Evolutionary conservation across 2,888 invertebrate genomes (phyloP).

Genomic region (Spisula solida): DNA sequence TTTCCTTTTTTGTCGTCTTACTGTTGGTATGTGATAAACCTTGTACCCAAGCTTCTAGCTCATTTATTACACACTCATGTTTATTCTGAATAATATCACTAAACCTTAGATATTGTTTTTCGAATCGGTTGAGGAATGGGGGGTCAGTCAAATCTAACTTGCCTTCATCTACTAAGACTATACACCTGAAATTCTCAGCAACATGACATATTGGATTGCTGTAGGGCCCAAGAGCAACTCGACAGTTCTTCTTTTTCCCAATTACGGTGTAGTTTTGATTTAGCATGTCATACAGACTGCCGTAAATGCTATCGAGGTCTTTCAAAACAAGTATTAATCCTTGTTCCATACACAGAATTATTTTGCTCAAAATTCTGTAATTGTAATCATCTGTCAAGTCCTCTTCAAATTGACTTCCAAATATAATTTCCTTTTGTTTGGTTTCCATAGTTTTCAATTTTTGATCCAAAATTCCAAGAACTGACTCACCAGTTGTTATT

Average conservation of each 20-base stretch:
- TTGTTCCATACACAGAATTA: conserved; percentile 80
- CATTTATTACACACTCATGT: conserved; percentile 37
- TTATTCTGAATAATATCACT: conserved; percentile 64
- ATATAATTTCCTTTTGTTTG: conserved; percentile 70
- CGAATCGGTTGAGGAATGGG: conserved; percentile 82
- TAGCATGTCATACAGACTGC: conserved; percentile 79
- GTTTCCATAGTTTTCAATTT: conserved; percentile 60
- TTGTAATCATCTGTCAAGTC: conserved; percentile 79
- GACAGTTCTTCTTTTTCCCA: conserved; percentile 75
- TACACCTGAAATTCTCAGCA: conserved; percentile 76
- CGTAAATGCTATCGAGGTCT: conserved; percentile 78
- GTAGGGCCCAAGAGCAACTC: conserved; percentile 77
- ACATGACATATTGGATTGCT: conserved; percentile 80
- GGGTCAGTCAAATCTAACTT: conserved; percentile 74
- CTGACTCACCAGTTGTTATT: conserved; percentile 74
- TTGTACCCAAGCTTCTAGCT: conserved; percentile 54
- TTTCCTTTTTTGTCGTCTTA: conserved; percentile 45
- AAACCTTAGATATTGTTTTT: conserved; percentile 80
- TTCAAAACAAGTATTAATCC: conserved; percentile 75
- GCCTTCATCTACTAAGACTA: conserved; percentile 76
- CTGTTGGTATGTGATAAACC: conserved; percentile 36
- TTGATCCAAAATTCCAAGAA: conserved; percentile 70
- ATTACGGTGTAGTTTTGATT: conserved; percentile 79
- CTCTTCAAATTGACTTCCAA: conserved; percentile 79
- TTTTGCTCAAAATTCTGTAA: conserved; percentile 76